Percentiles rank a stretch among this genome's conserved stretches.
These are phyloP conservation scores for Leucoraja erinaceus DNA, from an alignment of 2,113 vertebrate species.

Conservation along the genomic window DNA sequence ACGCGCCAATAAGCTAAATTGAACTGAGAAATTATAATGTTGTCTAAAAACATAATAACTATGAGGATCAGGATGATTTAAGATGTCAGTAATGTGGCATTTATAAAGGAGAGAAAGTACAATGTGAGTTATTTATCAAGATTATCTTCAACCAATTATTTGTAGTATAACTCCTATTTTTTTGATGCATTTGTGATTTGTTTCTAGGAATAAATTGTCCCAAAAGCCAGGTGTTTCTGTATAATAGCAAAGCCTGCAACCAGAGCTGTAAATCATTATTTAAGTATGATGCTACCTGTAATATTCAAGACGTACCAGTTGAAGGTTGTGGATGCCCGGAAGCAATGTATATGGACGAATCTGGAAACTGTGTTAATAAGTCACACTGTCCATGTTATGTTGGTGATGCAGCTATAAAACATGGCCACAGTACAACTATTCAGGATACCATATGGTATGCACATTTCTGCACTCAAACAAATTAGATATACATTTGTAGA, in stretches of 20 bases:
- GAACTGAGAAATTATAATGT: too few relatives aligned
- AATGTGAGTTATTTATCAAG: too few relatives aligned
- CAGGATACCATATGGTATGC: slow-evolving; percentile 49
- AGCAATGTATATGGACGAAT: slow-evolving; percentile 45
- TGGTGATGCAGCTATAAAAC: slow-evolving; percentile 41
- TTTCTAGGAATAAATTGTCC: slow-evolving; percentile 47
- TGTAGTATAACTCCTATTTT: background rate
- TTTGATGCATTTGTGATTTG: slow-evolving; percentile 20
- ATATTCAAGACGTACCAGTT: slow-evolving; percentile 45
- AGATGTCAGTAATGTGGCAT: too few relatives aligned
- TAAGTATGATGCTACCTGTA: slow-evolving; percentile 47
- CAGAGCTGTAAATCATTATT: slow-evolving; percentile 48
- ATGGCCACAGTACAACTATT: slow-evolving; percentile 45
- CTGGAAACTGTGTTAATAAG: slow-evolving; percentile 46
- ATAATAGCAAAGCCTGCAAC: slow-evolving; percentile 49
- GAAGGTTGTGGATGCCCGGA: slow-evolving; percentile 49
- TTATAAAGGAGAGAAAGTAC: too few relatives aligned
- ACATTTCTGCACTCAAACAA: background rate
- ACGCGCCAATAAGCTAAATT: too few relatives aligned
- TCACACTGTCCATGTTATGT: slow-evolving; percentile 49
- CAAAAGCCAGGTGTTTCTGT: slow-evolving; percentile 47
- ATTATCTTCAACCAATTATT: too few relatives aligned
- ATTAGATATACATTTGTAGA: background rate
- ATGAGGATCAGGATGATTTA: too few relatives aligned
- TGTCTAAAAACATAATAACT: too few relatives aligned